Evolutionary conservation across 2,888 invertebrate species (phyloP).

Genomic region (Pristionchus japonicus): DNA sequence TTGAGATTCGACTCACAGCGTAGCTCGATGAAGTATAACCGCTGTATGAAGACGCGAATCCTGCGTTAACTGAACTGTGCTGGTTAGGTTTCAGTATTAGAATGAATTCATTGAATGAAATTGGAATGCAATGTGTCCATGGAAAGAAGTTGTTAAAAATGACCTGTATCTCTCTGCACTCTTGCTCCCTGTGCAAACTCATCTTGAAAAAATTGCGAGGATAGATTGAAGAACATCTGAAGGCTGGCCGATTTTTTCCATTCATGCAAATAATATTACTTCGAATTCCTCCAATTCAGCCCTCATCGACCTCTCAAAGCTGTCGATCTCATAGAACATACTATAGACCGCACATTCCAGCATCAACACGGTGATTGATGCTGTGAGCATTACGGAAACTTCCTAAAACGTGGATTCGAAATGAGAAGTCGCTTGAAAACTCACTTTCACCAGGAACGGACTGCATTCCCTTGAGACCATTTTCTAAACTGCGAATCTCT

Average conservation of each 20-base stretch:
- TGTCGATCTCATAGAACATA: conserved; percentile 1
- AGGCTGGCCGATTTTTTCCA: neutral
- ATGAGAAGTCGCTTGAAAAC: neutral
- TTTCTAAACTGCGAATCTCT: neutral
- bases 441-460: neutral
- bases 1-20: neutral
- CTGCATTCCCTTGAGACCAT: neutral
- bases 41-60: neutral
- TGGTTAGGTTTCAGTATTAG: neutral
- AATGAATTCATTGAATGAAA: neutral
- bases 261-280: neutral
- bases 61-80: neutral
- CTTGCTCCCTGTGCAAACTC: neutral
- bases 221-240: neutral
- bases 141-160: neutral
- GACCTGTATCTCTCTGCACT: neutral
- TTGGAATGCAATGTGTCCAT: neutral
- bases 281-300: conserved; percentile 29
- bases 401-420: neutral
- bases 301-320: neutral
- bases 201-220: neutral
- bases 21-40: neutral
- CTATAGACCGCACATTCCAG: neutral
- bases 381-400: neutral
- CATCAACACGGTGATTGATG: neutral